Evolutionary conservation across 2,888 invertebrate species (phyloP), one percentile per base, ranked within the genome.

Genomic region (Folsomia manolachei): DNA sequence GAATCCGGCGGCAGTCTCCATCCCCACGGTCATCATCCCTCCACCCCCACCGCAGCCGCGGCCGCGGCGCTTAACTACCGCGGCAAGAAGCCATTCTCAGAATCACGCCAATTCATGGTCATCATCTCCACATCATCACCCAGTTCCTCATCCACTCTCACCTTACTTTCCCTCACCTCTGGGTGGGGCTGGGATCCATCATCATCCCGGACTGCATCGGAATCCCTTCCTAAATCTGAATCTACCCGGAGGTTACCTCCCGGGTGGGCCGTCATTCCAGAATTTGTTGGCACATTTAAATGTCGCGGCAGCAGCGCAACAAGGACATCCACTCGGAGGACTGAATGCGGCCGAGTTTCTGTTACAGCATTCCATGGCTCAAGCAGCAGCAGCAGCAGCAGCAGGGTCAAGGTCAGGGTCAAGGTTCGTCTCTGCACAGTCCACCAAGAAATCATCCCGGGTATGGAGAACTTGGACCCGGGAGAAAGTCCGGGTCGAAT

Each of bases 251-350:
- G 71, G 88, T 88, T 63, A 88, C 88, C 21, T 87, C 88, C 52
- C 87, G 89, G 83, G 86, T 87, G 71, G 79, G 69, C 73, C 86
- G 80, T 92, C 93, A 62, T 94, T 94, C 84, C 94, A 95, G 84
- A 93, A 91, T 11, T 86, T 94, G 26, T 86, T 95, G 83, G 94
- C 93, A 1, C 92, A 92, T 82, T 88, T 85, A 18, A 80, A 81
- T 69, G 80, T 81, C 53, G 79, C 80, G 56, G 78, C 80, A 27
- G 77, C 80, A 23, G 78, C 79, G 23, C 78, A 79, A 27, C 78
- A 74, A 75, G 71, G 75, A 64, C 78, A 74, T 69, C 78, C 69
- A 18, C 27, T 69, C 51, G 39, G 63, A 19, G 63, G 51, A 23
- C 70, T 52, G 7, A 64, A 27, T n/a, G 27, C 26, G 7, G 64